phyloP scores from a whole-genome alignment of 1,140 invertebrate genomes.

The Eupristina koningsbergeri region DNA sequence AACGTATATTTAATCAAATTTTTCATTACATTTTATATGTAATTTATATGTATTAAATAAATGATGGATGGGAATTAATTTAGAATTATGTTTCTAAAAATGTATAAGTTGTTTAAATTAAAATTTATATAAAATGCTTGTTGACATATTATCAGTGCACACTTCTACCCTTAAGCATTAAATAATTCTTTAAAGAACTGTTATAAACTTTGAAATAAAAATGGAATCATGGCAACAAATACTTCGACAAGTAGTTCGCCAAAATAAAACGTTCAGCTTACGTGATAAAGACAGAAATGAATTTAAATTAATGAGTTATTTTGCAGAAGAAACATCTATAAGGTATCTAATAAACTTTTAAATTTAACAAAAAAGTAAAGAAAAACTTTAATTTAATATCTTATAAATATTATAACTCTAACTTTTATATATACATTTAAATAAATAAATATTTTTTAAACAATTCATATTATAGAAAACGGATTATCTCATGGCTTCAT shows the following conservation, averaged over 20 bases:
- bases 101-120: not conserved
- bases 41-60: no score
- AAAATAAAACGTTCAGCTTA: conserved; percentile 41
- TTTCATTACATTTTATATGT: no score
- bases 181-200: not conserved
- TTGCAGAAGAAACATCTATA: conserved; percentile 21
- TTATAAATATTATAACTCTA: not conserved
- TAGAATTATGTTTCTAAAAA: not conserved
- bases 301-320: conserved; percentile 47
- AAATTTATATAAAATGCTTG: not conserved
- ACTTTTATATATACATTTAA: no score
- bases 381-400: not conserved
- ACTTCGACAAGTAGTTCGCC: conserved; percentile 25
- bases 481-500: conserved; percentile 58
- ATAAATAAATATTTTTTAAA: no score
- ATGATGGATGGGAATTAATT: no score
- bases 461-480: conserved; percentile 53
- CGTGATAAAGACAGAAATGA: conserved; percentile 38
- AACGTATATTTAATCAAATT: no score
- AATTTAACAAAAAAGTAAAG: not conserved
- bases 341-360: not conserved
- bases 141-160: not conserved
- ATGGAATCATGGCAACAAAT: conserved; percentile 40
- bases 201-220: not conserved
- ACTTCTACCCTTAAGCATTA: not conserved